These are phyloP conservation scores for Lasioglossum pauxillum DNA, from an alignment of 2,888 invertebrate species.

Conservation along the genomic window DNA sequence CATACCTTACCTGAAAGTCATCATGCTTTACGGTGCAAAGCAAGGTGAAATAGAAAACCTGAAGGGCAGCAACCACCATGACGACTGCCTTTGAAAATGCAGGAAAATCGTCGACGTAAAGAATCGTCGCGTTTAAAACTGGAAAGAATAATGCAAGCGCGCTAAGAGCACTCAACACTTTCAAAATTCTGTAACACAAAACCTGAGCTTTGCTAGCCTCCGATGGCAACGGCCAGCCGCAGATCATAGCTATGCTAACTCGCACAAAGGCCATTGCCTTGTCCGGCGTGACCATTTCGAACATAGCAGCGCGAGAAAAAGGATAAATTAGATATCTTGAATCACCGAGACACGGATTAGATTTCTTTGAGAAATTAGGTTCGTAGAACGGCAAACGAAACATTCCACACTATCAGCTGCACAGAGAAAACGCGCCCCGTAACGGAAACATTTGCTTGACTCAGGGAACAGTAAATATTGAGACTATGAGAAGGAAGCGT, in stretches of 20 bases:
- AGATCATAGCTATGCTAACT: constrained; percentile 41
- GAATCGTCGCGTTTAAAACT: constrained; percentile 32
- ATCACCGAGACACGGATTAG: background rate
- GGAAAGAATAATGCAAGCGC: constrained; percentile 31
- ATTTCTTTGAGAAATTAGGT: background rate
- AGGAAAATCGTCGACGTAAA: constrained; percentile 25
- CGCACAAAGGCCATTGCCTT: constrained; percentile 54
- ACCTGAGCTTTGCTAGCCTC: constrained; percentile 18
- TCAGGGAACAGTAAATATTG: background rate
- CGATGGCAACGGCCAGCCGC: constrained; percentile 61
- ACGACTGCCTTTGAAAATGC: constrained; percentile 38
- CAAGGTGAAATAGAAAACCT: too few relatives aligned
- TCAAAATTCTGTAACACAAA: background rate
- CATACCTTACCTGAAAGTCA: constrained; percentile 56
- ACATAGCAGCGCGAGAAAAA: background rate
- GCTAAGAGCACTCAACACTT: constrained; percentile 19
- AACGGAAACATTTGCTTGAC: background rate
- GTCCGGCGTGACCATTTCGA: constrained; percentile 27
- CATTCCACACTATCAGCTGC: background rate
- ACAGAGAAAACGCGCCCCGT: background rate
- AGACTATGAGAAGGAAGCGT: background rate
- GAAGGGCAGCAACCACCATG: background rate
- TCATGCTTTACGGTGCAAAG: constrained; percentile 20
- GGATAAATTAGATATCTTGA: background rate
- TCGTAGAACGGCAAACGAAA: background rate